Evolutionary conservation across 2,888 invertebrate species (phyloP).

Genomic region (Latheticus oryzae): DNA sequence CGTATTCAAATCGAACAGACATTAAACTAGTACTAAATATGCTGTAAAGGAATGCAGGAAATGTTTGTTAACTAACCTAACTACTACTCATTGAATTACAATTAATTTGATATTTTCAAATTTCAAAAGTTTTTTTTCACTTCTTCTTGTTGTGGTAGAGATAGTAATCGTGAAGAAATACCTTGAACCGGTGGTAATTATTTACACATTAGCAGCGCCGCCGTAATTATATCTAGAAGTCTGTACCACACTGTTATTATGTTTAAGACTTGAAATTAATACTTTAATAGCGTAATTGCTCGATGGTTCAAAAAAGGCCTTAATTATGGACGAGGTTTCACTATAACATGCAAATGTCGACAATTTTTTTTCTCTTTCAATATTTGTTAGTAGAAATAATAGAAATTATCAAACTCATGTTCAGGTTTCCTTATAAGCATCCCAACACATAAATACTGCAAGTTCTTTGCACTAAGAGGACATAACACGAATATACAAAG

Average conservation of each 20-base stretch:
- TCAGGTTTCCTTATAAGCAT: slow-evolving; percentile 24
- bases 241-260: slow-evolving; percentile 62
- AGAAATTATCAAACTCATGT: slow-evolving; percentile 16
- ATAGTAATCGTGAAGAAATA: slow-evolving; percentile 62
- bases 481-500: slow-evolving; percentile 29
- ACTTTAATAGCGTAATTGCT: slow-evolving; percentile 63
- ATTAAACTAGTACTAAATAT: slow-evolving; percentile 41
- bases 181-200: slow-evolving; percentile 64
- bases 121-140: no score
- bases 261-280: slow-evolving; percentile 64
- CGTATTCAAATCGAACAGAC: slow-evolving; percentile 37
- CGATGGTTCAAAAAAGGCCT: slow-evolving; percentile 50
- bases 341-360: slow-evolving; percentile 31
- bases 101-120: no score
- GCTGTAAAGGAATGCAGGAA: slow-evolving; percentile 42
- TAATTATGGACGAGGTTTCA: slow-evolving; percentile 45
- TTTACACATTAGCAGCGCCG: slow-evolving; percentile 65
- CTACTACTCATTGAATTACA: no score
- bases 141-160: no score
- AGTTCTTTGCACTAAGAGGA: slow-evolving; percentile 22
- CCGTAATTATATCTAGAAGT: slow-evolving; percentile 63
- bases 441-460: slow-evolving; percentile 12
- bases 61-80: slow-evolving; percentile 39
- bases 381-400: slow-evolving; percentile 6
- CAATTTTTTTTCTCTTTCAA: not conserved